Evolutionary conservation across 2,888 invertebrate species (phyloP).

Genomic region (Andrena marginata): DNA sequence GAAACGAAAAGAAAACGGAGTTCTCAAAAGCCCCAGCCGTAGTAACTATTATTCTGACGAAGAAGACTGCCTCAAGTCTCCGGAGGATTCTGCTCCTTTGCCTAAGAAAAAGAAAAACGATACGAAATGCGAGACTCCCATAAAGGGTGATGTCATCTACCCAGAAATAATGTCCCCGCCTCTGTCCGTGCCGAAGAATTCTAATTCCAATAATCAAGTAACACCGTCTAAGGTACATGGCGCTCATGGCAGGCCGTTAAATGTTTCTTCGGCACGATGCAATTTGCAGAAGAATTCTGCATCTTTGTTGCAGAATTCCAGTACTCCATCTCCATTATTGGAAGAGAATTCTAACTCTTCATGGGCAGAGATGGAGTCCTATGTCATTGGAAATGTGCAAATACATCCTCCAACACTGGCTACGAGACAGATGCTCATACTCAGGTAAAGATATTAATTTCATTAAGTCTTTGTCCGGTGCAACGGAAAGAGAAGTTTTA

Average conservation of each 20-base stretch:
- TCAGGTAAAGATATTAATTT: conserved; percentile 86
- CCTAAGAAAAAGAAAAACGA: conserved; percentile 77
- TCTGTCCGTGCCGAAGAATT: conserved; percentile 75
- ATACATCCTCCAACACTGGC: conserved; percentile 95
- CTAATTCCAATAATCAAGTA: conserved; percentile 63
- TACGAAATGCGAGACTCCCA: conserved; percentile 71
- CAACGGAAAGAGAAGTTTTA: background rate
- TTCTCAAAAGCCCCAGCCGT: conserved; percentile 68
- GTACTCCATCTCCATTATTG: conserved; percentile 53
- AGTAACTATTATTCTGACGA: conserved; percentile 73
- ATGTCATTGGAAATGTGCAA: conserved; percentile 95
- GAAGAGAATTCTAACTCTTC: conserved; percentile 89
- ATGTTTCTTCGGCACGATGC: conserved; percentile 45
- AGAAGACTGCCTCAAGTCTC: conserved; percentile 65
- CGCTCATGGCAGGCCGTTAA: conserved; percentile 46
- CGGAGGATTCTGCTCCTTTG: conserved; percentile 74
- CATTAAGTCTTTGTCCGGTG: background rate
- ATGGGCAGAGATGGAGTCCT: conserved; percentile 96
- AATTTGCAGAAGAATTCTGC: conserved; percentile 56
- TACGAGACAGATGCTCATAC: conserved; percentile 96
- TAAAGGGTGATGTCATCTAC: conserved; percentile 75
- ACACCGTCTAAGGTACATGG: conserved; percentile 69
- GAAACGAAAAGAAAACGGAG: conserved; percentile 76
- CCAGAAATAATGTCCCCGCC: conserved; percentile 84
- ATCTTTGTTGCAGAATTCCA: conserved; percentile 36